A percentile compares a stretch with the other conserved stretches of the same genome.
These are phyloP conservation scores for Coregonus suidteri DNA, from an alignment of 2,797 vertebrate genomes.

Conservation along the genomic window DNA sequence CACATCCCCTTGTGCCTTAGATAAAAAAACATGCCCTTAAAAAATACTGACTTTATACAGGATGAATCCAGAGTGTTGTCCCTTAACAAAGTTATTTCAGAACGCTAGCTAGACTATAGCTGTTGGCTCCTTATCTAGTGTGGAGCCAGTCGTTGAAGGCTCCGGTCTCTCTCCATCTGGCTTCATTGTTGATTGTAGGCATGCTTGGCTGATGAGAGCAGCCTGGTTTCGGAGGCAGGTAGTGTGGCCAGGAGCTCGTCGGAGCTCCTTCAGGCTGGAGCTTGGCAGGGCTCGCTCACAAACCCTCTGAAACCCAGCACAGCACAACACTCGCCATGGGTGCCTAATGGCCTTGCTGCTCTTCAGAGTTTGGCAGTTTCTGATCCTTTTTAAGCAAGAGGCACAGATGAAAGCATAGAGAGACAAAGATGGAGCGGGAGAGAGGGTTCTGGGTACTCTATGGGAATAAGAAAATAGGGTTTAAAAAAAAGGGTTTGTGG, in stretches of 20 bases:
- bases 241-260: slow-evolving; percentile 48
- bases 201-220: slow-evolving; percentile 63
- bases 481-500: no score
- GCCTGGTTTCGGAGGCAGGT: slow-evolving; percentile 53
- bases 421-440: no score
- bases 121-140: slow-evolving; percentile 52
- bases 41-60: no score
- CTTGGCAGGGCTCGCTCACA: slow-evolving; percentile 61
- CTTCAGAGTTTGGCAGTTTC: slow-evolving; percentile 28
- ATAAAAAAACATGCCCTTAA: no score
- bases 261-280: slow-evolving; percentile 60
- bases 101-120: slow-evolving; percentile 1
- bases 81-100: no score
- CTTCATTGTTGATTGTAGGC: slow-evolving; percentile 67
- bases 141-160: slow-evolving; percentile 37
- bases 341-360: slow-evolving; percentile 71
- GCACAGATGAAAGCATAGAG: no score
- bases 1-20: no score
- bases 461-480: no score
- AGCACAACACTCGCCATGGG: slow-evolving; percentile 46
- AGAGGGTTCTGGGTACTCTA: no score
- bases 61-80: no score
- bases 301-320: slow-evolving; percentile 58
- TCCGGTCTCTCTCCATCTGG: slow-evolving; percentile 68
- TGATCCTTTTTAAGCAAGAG: no score